A percentile compares a stretch with the other conserved stretches of the same genome.
Conservation (phyloP, 2,113 vertebrate species). For the Labeo rohita region DNA sequence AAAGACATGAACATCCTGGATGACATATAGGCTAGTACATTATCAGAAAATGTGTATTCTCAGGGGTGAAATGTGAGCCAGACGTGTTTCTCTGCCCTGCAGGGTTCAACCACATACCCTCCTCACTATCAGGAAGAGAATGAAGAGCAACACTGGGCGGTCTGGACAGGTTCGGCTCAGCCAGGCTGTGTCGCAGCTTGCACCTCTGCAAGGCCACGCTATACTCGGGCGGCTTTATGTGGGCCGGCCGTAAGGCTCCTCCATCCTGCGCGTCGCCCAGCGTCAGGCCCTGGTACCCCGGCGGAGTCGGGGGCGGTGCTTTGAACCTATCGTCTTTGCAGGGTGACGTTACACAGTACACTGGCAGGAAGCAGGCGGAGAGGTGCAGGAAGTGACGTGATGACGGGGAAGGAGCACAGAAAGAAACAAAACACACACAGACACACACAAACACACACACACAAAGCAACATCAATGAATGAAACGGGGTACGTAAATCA, state of each 20-base stretch:
- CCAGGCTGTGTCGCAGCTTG: conserved; percentile 86
- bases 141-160: conserved; percentile 63
- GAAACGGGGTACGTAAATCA: conserved; percentile 75
- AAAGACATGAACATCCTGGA: too few species aligned
- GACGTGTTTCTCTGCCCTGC: neutral
- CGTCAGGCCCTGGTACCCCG: conserved; percentile 95
- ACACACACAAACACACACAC: conserved; percentile 10
- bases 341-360: conserved; percentile 97
- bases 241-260: conserved; percentile 81
- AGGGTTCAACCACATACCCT: conserved; percentile 83
- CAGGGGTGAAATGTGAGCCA: neutral
- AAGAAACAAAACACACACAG: conserved; percentile 53
- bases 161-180: conserved; percentile 67
- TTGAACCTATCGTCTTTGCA: conserved; percentile 95
- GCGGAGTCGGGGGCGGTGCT: conserved; percentile 95
- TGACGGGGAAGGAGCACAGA: conserved; percentile 70
- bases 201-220: conserved; percentile 97
- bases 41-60: neutral
- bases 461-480: conserved; percentile 65
- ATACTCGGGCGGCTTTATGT: conserved; percentile 94
- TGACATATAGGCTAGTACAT: too few species aligned
- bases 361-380: conserved; percentile 73
- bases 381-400: conserved; percentile 56
- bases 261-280: conserved; percentile 84
- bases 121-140: conserved; percentile 85